Evolutionary conservation across 1,140 invertebrate species (phyloP), one percentile per base, ranked within the genome.

Genomic region (Homalodisca vitripennis): DNA sequence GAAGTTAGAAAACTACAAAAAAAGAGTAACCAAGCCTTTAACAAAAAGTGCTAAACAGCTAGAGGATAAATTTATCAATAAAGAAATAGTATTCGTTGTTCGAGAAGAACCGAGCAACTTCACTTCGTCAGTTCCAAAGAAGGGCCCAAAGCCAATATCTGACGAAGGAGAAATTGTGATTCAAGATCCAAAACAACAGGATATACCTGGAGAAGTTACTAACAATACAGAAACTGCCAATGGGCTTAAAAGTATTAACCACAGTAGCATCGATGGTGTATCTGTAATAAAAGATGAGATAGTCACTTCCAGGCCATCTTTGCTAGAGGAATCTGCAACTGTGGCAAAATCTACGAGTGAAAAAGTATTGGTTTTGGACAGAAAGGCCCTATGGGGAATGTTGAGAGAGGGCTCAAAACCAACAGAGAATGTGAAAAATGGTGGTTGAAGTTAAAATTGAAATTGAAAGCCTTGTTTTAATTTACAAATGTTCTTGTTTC

Each of bases 301-400:
- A 10, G 34, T 26, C 20, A 26, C 55, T 60, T 60, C 29, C 27
- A 12, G 20, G 6, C 55, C 55, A 2, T 2, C 22, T 3, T 10
- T 60, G 6, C 12, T 26, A 60, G 27, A 60, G 30, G 66, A 55
- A 12, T 24, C 66, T n/a, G 53, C 48, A 12, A 55, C 66, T 2
- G 30, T 41, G 17, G 66, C 48, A 17, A 66, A 66, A 34, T 2
- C 63, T 3, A 47, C 34, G 2, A 31, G 63, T 12, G 81, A 81
- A 73, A 79, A 83, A 32, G 83, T 83, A 67, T 80, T 85, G 65
- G 81, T 86, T 63, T 75, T 86, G 47, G 83, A 86, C 70, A 84
- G 83, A 73, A 84, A 85, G 68, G 81, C 81, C 71, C 73, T 86
- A 30, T 86, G 85, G 85, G 83, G 84, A 53, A 77, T 86, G 70